Conservation (phyloP, 2,113 vertebrate species). For the Tupaia chinensis region DNA sequence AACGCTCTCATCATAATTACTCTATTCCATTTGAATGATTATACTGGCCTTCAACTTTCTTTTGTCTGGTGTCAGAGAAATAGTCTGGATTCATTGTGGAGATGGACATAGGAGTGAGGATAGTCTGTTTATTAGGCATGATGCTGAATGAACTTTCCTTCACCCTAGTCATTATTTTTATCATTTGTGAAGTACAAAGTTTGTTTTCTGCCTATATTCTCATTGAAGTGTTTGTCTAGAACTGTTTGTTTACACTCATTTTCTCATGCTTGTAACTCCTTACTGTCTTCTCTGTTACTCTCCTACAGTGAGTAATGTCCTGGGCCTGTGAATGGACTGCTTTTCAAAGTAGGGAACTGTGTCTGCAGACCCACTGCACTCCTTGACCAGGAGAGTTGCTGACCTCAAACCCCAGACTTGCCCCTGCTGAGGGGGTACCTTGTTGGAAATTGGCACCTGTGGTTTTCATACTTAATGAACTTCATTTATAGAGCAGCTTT, state of each 20-base stretch:
- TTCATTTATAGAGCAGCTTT: background rate
- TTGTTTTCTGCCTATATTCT: background rate
- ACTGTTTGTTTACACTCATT: background rate
- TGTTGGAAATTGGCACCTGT: background rate
- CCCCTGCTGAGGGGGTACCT: background rate
- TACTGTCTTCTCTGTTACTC: background rate
- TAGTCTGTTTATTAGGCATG: background rate
- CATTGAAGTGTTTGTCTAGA: background rate
- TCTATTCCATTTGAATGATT: background rate
- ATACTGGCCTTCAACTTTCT: background rate
- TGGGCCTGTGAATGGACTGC: background rate
- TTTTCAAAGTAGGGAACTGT: background rate
- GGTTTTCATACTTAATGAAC: background rate
- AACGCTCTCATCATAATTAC: background rate
- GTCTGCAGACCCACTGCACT: background rate
- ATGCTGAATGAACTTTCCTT: background rate
- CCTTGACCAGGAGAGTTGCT: background rate
- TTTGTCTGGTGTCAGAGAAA: background rate
- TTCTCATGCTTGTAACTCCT: background rate
- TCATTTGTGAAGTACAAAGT: background rate
- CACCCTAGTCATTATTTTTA: background rate
- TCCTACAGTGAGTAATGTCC: background rate
- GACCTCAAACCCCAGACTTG: background rate
- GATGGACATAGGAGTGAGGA: background rate
- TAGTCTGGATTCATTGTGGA: background rate